These are phyloP conservation scores for Xerus rutilus DNA, from an alignment of 2,797 vertebrate species.

Conservation along the genomic window DNA sequence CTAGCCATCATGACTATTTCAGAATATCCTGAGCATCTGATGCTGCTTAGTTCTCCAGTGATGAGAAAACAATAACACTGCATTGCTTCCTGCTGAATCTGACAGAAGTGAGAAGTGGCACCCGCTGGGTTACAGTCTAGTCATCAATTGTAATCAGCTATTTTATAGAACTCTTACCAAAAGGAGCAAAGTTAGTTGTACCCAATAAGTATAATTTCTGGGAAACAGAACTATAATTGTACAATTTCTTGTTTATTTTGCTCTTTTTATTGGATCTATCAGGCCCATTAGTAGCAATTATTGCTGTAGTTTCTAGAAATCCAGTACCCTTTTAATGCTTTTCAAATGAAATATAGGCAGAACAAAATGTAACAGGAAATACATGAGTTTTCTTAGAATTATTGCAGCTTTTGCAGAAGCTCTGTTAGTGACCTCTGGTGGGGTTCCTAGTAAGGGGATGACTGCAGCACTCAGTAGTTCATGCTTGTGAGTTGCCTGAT, in stretches of 20 bases:
- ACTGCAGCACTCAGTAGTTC: background rate
- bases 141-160: constrained; percentile 28
- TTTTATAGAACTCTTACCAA: background rate
- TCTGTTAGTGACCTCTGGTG: constrained; percentile 57
- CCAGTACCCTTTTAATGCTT: constrained; percentile 68
- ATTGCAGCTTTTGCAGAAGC: constrained; percentile 63
- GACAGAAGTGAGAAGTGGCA: background rate
- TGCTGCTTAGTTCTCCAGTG: constrained; percentile 20
- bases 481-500: background rate
- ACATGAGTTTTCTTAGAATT: constrained; percentile 64
- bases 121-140: background rate
- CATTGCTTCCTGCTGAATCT: background rate
- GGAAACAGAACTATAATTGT: constrained; percentile 42
- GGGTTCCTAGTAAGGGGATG: background rate
- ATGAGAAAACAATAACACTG: background rate
- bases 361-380: constrained; percentile 61
- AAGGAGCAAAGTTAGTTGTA: constrained; percentile 42
- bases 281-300: constrained; percentile 61
- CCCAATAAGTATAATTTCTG: background rate
- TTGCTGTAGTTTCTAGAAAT: constrained; percentile 69
- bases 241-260: constrained; percentile 45
- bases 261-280: constrained; percentile 36
- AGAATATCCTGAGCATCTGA: background rate
- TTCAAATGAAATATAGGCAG: constrained; percentile 67
- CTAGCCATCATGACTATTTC: background rate